Evolutionary conservation across 2,797 vertebrate species (phyloP).

Genomic region (Craterocephalus amniculus): DNA sequence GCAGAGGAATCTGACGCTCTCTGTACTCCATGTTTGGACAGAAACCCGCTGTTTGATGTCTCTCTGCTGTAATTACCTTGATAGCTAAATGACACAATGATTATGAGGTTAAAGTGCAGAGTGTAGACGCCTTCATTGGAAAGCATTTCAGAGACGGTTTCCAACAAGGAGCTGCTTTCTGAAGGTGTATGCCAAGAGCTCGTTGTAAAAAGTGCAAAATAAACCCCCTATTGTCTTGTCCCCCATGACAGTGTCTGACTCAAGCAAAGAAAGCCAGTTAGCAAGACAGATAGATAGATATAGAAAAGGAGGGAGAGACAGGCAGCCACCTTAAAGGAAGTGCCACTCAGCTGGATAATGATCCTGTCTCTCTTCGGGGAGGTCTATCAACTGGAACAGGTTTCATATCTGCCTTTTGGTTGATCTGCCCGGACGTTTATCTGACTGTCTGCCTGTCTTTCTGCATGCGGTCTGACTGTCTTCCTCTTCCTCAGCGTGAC

Average conservation of each 20-base stretch:
- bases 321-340: slow-evolving; percentile 63
- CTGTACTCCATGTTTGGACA: slow-evolving; percentile 50
- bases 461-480: slow-evolving; percentile 32
- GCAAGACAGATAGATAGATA: slow-evolving; percentile 33
- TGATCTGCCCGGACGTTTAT: slow-evolving; percentile 21
- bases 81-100: slow-evolving; percentile 58
- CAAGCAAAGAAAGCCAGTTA: slow-evolving; percentile 25
- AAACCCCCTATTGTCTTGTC: slow-evolving; percentile 33
- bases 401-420: slow-evolving; percentile 25
- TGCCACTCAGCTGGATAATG: slow-evolving; percentile 58
- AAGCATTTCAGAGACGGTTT: slow-evolving; percentile 47
- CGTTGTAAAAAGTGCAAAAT: slow-evolving; percentile 40
- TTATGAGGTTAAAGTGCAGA: slow-evolving; percentile 65
- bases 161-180: slow-evolving; percentile 53
- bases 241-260: slow-evolving; percentile 31
- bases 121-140: slow-evolving; percentile 50
- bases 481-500: slow-evolving; percentile 33
- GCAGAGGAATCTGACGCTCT: slow-evolving; percentile 17
- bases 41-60: slow-evolving; percentile 54
- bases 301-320: slow-evolving; percentile 17
- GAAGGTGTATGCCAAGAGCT: slow-evolving; percentile 34
- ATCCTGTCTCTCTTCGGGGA: slow-evolving; percentile 38
- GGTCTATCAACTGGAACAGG: slow-evolving; percentile 36
- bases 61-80: slow-evolving; percentile 57
- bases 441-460: slow-evolving; percentile 24